Evolutionary conservation across 2,888 invertebrate species (phyloP), one percentile per base, ranked within the genome.

Genomic region (Sphinx pinastri): DNA sequence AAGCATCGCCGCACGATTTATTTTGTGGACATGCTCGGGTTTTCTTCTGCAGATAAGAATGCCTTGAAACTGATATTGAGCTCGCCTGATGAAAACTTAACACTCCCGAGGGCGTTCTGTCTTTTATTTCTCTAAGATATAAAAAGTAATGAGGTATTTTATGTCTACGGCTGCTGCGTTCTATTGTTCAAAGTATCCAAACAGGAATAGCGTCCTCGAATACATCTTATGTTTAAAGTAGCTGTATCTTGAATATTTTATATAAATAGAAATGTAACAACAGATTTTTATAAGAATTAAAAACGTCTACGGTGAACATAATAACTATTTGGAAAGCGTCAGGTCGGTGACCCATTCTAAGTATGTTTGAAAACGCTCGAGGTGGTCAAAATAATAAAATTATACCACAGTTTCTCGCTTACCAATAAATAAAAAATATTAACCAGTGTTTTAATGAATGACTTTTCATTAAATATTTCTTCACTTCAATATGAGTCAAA

Each of bases 111-210:
- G 83, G 83, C 80, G 78, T 79, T 81, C 81, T 85, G 78, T 82
- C 82, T 85, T 89, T 89, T 87, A 88, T 89, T 89, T 87, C 83
- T 81, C 78, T 77, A 82, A 86, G 89, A 85, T 86, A 84, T 90
- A 89, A 91, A 90, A 89, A 87, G 87, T 88, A 89, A 90, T 87
- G 89, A 89, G 87, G 80, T 88, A 88, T 88, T 90, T 87, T 86
- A 88, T 88, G 81, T 87, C 82, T 81, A 81, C 81, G 75, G 84
- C 83, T 82, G 79, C 80, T 83, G 79, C 77, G 79, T 82, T 79
- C 81, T 81, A 84, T 86, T 87, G 85, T 87, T 84, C 81, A 75
- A 81, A 83, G 76, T 82, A 84, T 81, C 73, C 76, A 76, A 77
- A 80, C 79, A 76, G 75, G 79, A 81, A 81, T 73, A 77, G 71